A percentile compares a stretch with the other conserved stretches of the same genome.
These are phyloP conservation scores for Channa maculata DNA, from an alignment of 2,113 vertebrate genomes.

Conservation along the genomic window DNA sequence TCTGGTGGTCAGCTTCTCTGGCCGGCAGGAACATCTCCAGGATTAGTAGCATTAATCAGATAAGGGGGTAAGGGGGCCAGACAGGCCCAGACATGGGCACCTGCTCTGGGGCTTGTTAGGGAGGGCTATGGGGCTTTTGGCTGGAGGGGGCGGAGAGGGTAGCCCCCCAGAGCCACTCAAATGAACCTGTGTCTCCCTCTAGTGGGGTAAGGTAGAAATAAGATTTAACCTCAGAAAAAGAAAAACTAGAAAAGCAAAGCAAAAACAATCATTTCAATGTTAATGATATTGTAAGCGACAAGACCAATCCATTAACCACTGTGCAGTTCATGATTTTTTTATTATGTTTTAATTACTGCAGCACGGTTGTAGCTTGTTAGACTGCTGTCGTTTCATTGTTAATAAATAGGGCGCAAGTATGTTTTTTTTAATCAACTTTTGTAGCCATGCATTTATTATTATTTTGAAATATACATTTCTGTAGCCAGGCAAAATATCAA, in stretches of 20 bases:
- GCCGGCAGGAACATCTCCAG: constrained; percentile 87
- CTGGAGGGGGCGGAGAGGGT: constrained; percentile 37
- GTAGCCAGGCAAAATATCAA: not conserved
- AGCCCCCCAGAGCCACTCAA: constrained; percentile 58
- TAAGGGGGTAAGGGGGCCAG: constrained; percentile 78
- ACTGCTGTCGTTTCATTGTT: no score
- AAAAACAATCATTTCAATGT: no score
- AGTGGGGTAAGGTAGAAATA: constrained; percentile 78
- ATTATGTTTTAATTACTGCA: no score
- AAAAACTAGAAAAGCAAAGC: no score
- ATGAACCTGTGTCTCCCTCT: constrained; percentile 90
- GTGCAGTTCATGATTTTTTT: no score
- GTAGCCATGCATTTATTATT: not conserved
- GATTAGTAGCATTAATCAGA: constrained; percentile 95
- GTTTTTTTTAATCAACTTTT: no score
- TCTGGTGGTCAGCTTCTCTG: constrained; percentile 85
- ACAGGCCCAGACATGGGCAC: constrained; percentile 81
- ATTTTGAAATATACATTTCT: not conserved
- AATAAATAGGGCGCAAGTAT: no score
- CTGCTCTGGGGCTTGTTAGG: constrained; percentile 74
- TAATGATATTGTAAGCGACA: no score
- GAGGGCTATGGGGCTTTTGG: constrained; percentile 18
- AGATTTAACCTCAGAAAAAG: not conserved
- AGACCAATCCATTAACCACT: no score
- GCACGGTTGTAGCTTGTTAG: no score